Evolutionary conservation across 2,797 vertebrate species (phyloP).

Genomic region (Rhodeus uyekii): DNA sequence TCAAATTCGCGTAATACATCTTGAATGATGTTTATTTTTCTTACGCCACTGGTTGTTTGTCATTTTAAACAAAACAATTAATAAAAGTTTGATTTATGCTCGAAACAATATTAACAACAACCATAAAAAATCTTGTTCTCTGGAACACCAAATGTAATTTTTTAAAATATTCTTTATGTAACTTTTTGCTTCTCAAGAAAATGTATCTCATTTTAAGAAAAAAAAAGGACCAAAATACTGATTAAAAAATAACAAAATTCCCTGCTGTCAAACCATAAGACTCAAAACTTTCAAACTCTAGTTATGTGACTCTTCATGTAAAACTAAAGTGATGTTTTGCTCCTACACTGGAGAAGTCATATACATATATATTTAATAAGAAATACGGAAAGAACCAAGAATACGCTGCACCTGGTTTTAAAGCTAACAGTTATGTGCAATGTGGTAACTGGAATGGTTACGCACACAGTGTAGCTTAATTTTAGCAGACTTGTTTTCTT

Average conservation of each 20-base stretch:
- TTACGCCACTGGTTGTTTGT: background rate
- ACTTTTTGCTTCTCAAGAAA: constrained; percentile 6
- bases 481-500: constrained; percentile 50
- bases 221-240: constrained; percentile 13
- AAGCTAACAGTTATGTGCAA: constrained; percentile 36
- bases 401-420: constrained; percentile 34
- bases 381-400: background rate
- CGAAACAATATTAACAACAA: background rate
- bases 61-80: background rate
- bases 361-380: background rate
- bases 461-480: constrained; percentile 37
- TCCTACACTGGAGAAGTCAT: constrained; percentile 11
- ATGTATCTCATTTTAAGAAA: background rate
- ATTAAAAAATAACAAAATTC: background rate
- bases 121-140: background rate
- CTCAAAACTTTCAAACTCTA: background rate
- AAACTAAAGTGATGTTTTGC: constrained; percentile 17
- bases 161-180: background rate
- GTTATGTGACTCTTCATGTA: background rate
- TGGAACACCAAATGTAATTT: background rate
- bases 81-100: background rate
- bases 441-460: constrained; percentile 40
- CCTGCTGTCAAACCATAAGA: constrained; percentile 2
- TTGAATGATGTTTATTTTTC: background rate
- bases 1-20: background rate